Base-by-base conservation (phyloP, 1,140 invertebrate species). In the Leptinotarsa texana region DNA sequence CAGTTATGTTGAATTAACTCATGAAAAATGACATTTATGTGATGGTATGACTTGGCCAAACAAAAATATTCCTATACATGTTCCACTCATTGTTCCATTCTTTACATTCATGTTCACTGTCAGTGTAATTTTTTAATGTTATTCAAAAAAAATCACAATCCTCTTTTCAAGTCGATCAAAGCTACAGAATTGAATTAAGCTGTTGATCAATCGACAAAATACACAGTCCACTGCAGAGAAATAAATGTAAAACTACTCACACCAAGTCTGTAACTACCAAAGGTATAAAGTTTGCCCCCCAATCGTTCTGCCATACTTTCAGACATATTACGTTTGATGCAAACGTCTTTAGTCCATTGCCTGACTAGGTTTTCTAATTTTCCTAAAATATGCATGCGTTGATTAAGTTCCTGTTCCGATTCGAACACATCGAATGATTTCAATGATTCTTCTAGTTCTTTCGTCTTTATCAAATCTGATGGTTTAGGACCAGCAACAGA, bases 271-370 rank as follows among this genome's bases (percentile, higher is more conserved):
- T 94, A 99, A 69, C 98, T 99, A 66, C 98, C 98, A 89, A 99
- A 99, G 24, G 98, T 99, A 82, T 97, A 99, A 75, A 99, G 97
- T 88, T 98, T 99, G 3, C 98, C 98, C 66, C 98, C 97, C 77
- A 98, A 92, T 82, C 91, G 91, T 75, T 95, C 93, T 11, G 95
- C 94, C 0, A 95, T 91, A 82, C 90, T 93, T 77, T 90, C 89
- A 6, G 96, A 95, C 92, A 98, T 95, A 84, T 96, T 96, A 85
- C 95, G 95, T 79, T 91, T 88, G 66, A 96, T 87, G 77, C 95
- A 96, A 15, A 96, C 89, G 79, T 97, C 93, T 82, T 91, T 89
- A 72, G 98, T 97, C 97, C 97, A 99, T 83, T 94, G 90, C 82
- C 95, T 93, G 1, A 98, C 96, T 13, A 99, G 86, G 8, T 91